Evolutionary conservation across 2,888 invertebrate species (phyloP), one percentile per base, ranked within the genome.

Genomic region (Thelaira solivaga): DNA sequence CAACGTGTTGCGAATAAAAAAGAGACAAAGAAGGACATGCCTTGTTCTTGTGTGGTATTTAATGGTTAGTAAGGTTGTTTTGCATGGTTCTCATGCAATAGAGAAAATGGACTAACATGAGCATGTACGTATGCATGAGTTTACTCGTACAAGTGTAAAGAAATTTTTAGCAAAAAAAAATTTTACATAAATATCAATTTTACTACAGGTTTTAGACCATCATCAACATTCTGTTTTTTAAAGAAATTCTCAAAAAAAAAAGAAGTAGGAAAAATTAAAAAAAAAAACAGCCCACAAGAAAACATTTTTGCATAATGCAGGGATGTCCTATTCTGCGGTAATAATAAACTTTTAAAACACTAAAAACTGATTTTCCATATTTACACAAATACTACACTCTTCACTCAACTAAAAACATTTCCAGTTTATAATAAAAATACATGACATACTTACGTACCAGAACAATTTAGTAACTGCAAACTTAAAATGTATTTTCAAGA

Each of bases 121-220:
- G n/a, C 29, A 20, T 36, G 24, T 26, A 26, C 16, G 18, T 39
- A 18, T 39, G 34, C 10, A n/a, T n/a, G n/a, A n/a, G n/a, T n/a
- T n/a, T n/a, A 24, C 6, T 34, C n/a, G 13, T n/a, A 13, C 36
- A 59, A 22, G 36, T 24, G 36, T n/a, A n/a, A n/a, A n/a, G 18
- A 53, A 34, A 53, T 20, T 71, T 39, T 26, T n/a, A n/a, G 8
- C 51, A 71, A 11, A 65, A 47, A 68, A 65, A 65, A 45, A 41
- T 39, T 20, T 49, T 67, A 77, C 72, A 77, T 77, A 77, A 77
- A 72, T 77, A 77, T 72, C 67, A 53, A 72, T 67, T 77, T 76
- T 62, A 49, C 67, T 65, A 61, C 67, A 49, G 55, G 24, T 45
- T 69, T 67, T 67, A 67, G 55, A 49, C 39, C 61, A 49, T 57